These are phyloP conservation scores for Pluvianellus socialis DNA, from an alignment of 2,113 vertebrate species.

Conservation along the genomic window DNA sequence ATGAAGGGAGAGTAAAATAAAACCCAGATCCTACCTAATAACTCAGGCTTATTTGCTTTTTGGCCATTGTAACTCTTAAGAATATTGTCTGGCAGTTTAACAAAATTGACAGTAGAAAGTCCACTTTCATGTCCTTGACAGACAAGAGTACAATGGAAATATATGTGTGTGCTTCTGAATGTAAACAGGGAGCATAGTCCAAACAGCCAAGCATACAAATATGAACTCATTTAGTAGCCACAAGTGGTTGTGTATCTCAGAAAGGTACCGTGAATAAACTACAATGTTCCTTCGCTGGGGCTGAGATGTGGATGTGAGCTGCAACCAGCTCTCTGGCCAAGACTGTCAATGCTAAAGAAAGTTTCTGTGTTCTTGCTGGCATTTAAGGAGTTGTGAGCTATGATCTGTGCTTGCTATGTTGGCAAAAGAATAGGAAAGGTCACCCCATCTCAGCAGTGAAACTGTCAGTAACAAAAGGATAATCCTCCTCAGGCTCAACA, in stretches of 20 bases:
- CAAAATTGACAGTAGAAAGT: not conserved
- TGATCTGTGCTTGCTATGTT: not conserved
- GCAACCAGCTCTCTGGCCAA: not conserved
- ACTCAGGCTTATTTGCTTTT: not conserved
- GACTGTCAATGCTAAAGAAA: not conserved
- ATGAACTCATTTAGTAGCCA: not conserved
- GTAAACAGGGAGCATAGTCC: not conserved
- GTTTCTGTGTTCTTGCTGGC: constrained; percentile 5
- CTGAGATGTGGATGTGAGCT: not conserved
- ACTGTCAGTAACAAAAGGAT: constrained; percentile 30
- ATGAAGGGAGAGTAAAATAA: not conserved
- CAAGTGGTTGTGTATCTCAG: not conserved
- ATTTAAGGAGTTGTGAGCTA: constrained; percentile 34
- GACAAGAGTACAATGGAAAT: not conserved
- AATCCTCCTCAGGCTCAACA: constrained; percentile 30
- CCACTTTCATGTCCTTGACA: not conserved
- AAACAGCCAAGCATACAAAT: not conserved
- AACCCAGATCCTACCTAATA: not conserved
- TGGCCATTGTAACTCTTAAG: not conserved
- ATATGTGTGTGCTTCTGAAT: not conserved
- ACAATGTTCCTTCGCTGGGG: not conserved
- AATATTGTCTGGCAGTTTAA: not conserved
- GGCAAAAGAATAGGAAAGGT: constrained; percentile 12
- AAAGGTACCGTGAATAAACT: not conserved
- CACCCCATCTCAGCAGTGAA: constrained; percentile 12